These are phyloP conservation scores for Scatophagus argus DNA, from an alignment of 2,113 vertebrate species.

Conservation along the genomic window DNA sequence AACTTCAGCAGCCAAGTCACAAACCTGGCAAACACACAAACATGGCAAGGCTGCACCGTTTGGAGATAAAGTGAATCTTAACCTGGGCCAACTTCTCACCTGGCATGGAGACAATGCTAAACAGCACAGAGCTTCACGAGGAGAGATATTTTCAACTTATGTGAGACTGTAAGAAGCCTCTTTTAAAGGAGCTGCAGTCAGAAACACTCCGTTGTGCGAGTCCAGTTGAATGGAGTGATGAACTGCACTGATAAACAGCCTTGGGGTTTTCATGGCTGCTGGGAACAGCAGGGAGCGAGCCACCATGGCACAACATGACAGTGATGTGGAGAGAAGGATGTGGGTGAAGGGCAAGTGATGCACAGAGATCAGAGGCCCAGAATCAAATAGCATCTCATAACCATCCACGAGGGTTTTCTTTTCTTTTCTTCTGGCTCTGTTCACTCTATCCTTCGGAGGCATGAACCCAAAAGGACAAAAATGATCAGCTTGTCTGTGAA, in stretches of 20 bases:
- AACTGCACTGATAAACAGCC: slow-evolving; percentile 31
- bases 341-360: slow-evolving; percentile 51
- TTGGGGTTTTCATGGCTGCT: slow-evolving; percentile 32
- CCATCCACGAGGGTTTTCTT: slow-evolving; percentile 3
- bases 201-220: slow-evolving; percentile 13
- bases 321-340: slow-evolving; percentile 55
- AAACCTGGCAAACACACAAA: slow-evolving; percentile 20
- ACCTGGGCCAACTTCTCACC: slow-evolving; percentile 5
- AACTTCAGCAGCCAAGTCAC: slow-evolving; percentile 11
- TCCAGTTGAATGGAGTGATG: slow-evolving; percentile 34
- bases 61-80: slow-evolving; percentile 4
- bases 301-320: slow-evolving; percentile 42
- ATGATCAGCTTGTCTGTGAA: slow-evolving; percentile 30
- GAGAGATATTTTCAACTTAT: slow-evolving; percentile 8
- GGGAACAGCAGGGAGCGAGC: slow-evolving; percentile 16
- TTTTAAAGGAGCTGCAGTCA: slow-evolving; percentile 23
- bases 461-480: slow-evolving; percentile 65
- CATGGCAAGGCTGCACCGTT: neutral
- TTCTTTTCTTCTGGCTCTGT: slow-evolving; percentile 12
- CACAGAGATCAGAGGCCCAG: slow-evolving; percentile 4
- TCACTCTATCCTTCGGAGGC: slow-evolving; percentile 15
- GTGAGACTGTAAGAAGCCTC: slow-evolving; percentile 17
- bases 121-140: neutral
- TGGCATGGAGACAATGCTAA: neutral
- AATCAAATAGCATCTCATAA: slow-evolving; percentile 37